Evolutionary conservation across 2,113 vertebrate species (phyloP).

Genomic region (Plotosus lineatus): DNA sequence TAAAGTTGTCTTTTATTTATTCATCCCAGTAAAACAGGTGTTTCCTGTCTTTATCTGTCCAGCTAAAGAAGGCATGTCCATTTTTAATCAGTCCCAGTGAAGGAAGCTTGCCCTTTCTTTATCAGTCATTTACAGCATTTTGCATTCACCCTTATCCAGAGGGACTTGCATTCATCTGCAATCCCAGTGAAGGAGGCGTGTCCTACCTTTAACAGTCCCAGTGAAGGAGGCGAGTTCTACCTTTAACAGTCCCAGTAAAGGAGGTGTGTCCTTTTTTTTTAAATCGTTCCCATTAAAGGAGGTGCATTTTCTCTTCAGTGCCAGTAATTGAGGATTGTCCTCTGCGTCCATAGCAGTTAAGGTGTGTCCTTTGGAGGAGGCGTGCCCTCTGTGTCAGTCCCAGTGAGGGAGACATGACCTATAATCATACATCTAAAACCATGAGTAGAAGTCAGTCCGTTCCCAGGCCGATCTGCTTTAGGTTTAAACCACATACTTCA

Average conservation of each 20-base stretch:
- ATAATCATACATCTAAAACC: neutral
- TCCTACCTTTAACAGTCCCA: neutral
- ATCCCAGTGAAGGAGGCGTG: neutral
- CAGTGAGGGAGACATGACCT: neutral
- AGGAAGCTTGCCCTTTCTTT: neutral
- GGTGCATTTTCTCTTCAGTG: neutral
- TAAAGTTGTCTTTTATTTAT: neutral
- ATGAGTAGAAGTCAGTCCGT: neutral
- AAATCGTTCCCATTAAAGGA: neutral
- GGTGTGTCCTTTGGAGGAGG: too few relatives aligned
- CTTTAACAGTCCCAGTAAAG: neutral
- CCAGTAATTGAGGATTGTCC: neutral
- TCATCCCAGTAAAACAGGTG: neutral
- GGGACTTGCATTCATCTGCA: too few relatives aligned
- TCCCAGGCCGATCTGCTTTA: neutral
- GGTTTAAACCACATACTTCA: conserved; percentile 20
- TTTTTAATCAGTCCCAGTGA: neutral
- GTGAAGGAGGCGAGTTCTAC: neutral
- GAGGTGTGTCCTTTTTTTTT: neutral
- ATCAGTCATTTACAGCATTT: too few relatives aligned
- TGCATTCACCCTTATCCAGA: too few relatives aligned
- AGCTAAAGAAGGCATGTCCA: neutral
- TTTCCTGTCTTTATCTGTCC: neutral
- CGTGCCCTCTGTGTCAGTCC: neutral
- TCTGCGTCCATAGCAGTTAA: neutral